Conservation (phyloP, 2,888 invertebrate species). For the Drosophila siamana region DNA sequence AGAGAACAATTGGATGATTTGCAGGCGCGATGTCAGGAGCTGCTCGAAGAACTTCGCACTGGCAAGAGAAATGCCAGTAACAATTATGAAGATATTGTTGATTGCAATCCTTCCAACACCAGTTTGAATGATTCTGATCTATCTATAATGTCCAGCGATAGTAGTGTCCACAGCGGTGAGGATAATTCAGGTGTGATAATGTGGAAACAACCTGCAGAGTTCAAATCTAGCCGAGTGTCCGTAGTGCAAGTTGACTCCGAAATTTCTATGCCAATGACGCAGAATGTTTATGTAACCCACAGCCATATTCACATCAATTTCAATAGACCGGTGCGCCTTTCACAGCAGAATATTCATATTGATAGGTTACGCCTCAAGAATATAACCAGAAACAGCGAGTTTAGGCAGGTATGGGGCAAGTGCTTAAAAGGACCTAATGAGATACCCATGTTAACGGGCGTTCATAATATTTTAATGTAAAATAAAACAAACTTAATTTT, state of each 20-base stretch:
- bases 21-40: slow-evolving; percentile 41
- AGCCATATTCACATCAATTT: slow-evolving; percentile 65
- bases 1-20: slow-evolving; percentile 46
- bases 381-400: slow-evolving; percentile 48
- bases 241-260: not conserved
- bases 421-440: slow-evolving; percentile 43
- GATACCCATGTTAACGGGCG: slow-evolving; percentile 38
- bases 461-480: slow-evolving; percentile 52
- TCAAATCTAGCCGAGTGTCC: slow-evolving; percentile 12
- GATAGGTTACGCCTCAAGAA: slow-evolving; percentile 7
- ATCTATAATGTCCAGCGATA: slow-evolving; percentile 5
- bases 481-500: not conserved
- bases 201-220: slow-evolving; percentile 22
- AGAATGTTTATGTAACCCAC: slow-evolving; percentile 52
- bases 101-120: slow-evolving; percentile 10
- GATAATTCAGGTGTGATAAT: slow-evolving; percentile 7
- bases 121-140: slow-evolving; percentile 10
- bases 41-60: slow-evolving; percentile 48
- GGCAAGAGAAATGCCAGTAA: slow-evolving; percentile 8
- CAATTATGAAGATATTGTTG: not conserved
- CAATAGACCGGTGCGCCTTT: slow-evolving; percentile 39
- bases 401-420: slow-evolving; percentile 58
- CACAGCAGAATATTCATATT: slow-evolving; percentile 25
- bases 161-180: not conserved
- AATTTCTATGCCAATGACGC: not conserved